Percentiles rank a stretch among this genome's conserved stretches.
phyloP scores from a whole-genome alignment of 2,888 invertebrate species.

The Odontomyia ornata region DNA sequence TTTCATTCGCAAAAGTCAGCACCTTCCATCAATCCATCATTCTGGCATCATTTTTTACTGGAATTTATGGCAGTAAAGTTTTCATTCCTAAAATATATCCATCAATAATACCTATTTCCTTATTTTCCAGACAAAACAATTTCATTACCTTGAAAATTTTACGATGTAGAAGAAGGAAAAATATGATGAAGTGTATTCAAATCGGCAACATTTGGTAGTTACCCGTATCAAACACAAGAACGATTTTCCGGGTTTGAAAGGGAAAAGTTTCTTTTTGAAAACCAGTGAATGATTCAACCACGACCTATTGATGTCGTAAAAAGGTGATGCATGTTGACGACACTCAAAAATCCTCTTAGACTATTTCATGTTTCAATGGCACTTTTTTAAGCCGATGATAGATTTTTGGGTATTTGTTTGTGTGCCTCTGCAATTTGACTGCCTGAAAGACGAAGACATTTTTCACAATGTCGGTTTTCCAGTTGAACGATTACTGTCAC shows the following conservation, averaged over 20 bases:
- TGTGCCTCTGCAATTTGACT: neutral
- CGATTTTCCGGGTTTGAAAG: neutral
- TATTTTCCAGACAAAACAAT: neutral
- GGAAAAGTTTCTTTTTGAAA: neutral
- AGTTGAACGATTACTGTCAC: conserved; percentile 6
- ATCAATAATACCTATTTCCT: neutral
- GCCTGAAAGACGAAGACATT: neutral
- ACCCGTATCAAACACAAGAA: neutral
- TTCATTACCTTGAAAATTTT: neutral
- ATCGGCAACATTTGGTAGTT: neutral
- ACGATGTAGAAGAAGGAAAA: too few relatives aligned
- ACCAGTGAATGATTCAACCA: neutral
- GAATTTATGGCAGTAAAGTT: neutral
- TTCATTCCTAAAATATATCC: neutral
- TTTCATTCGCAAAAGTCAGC: conserved; percentile 6
- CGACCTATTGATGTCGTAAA: neutral
- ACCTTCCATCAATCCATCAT: neutral
- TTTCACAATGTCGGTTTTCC: conserved; percentile 3
- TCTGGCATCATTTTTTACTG: neutral
- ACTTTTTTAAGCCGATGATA: neutral
- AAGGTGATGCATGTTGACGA: neutral
- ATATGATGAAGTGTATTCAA: neutral
- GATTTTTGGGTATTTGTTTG: neutral
- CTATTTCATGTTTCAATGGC: neutral
- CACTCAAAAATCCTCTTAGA: neutral